phyloP scores from a whole-genome alignment of 1,140 invertebrate genomes.

The Drosophila nasuta region DNA sequence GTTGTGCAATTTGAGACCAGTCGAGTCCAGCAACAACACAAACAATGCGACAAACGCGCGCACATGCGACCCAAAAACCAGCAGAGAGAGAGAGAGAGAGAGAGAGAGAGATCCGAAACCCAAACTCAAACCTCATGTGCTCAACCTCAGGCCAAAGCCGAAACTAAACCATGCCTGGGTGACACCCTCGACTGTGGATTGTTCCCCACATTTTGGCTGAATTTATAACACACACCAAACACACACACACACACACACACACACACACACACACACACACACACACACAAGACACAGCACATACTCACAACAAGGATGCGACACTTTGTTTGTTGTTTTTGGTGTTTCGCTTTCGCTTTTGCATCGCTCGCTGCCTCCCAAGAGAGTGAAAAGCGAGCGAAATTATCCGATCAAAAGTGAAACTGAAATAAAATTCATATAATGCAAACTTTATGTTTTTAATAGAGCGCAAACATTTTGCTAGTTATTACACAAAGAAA shows the following conservation, averaged over 20 bases:
- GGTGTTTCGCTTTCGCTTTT: slow-evolving; percentile 47
- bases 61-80: not conserved
- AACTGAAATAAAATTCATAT: slow-evolving; percentile 13
- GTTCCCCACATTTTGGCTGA: slow-evolving; percentile 7
- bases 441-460: not conserved
- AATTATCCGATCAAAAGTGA: slow-evolving; percentile 29
- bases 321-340: slow-evolving; percentile 21
- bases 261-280: slow-evolving; percentile 9
- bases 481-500: no score
- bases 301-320: not conserved
- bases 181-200: not conserved
- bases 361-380: not conserved
- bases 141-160: not conserved
- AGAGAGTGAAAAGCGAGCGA: slow-evolving; percentile 30
- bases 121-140: not conserved
- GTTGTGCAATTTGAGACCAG: slow-evolving; percentile 59
- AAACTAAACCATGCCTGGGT: slow-evolving; percentile 5
- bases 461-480: no score
- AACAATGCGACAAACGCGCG: slow-evolving; percentile 24
- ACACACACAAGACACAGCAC: not conserved
- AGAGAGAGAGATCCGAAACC: not conserved
- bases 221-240: slow-evolving; percentile 16
- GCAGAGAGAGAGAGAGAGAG: no score
- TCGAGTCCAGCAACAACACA: slow-evolving; percentile 6
- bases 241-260: slow-evolving; percentile 14